A percentile compares a stretch with the other conserved stretches of the same genome.
Conservation (phyloP, 1,140 invertebrate species). For the Cepaea nemoralis region DNA sequence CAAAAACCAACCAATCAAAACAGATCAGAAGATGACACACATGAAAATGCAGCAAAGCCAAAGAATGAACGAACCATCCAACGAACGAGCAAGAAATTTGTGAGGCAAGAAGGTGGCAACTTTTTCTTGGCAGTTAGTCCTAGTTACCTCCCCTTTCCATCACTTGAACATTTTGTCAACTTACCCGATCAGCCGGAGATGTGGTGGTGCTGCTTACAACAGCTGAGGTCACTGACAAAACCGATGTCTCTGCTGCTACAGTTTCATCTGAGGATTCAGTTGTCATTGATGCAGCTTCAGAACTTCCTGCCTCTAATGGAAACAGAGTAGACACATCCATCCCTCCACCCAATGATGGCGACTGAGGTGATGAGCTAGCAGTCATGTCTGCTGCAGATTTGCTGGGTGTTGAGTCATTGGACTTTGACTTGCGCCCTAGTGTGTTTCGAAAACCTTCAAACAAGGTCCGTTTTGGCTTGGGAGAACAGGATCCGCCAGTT, state of each 20-base stretch:
- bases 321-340: not conserved
- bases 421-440: constrained; percentile 71
- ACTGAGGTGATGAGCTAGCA: constrained; percentile 18
- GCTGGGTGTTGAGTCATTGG: not conserved
- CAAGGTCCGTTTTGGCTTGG: constrained; percentile 70
- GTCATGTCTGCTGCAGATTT: not conserved
- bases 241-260: constrained; percentile 24
- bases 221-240: not conserved
- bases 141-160: constrained; percentile 37
- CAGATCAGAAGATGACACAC: constrained; percentile 32
- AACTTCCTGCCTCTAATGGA: not conserved
- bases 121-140: not conserved
- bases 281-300: not conserved
- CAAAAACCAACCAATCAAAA: constrained; percentile 16
- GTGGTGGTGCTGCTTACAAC: constrained; percentile 15
- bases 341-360: not conserved
- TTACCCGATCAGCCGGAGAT: constrained; percentile 31
- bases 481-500: constrained; percentile 48
- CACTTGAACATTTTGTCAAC: constrained; percentile 31
- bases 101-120: constrained; percentile 35
- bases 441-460: constrained; percentile 78
- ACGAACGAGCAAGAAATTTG: constrained; percentile 22
- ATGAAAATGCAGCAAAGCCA: constrained; percentile 28
- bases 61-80: constrained; percentile 24
- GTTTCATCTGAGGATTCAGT: constrained; percentile 12